Evolutionary conservation across 2,797 vertebrate species (phyloP).

Genomic region (Platalea minor): DNA sequence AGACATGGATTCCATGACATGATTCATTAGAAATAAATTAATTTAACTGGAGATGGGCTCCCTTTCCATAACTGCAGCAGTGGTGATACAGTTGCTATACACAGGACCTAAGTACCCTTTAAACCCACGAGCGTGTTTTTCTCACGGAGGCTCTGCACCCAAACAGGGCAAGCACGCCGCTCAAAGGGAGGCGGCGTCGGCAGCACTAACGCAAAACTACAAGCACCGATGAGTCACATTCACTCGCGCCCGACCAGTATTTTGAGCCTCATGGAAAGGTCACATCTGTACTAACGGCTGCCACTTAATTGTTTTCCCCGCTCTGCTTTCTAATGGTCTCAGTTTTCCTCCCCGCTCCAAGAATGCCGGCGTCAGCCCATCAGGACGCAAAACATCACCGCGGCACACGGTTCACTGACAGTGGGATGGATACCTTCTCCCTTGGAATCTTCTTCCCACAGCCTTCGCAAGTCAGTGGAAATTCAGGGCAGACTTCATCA

Average conservation of each 20-base stretch:
- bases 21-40: background rate
- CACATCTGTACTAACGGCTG: background rate
- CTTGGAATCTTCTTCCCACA: constrained; percentile 91
- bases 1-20: background rate
- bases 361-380: background rate
- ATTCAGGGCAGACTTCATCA: constrained; percentile 88
- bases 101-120: background rate
- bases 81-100: background rate
- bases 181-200: background rate
- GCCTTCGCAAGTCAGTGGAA: constrained; percentile 90
- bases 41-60: background rate
- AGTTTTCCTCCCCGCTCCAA: background rate
- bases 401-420: accelerated
- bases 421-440: constrained; percentile 84
- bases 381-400: accelerated
- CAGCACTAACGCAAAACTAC: background rate
- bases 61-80: background rate
- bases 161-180: background rate
- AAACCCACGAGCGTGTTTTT: accelerated
- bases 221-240: accelerated
- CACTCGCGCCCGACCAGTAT: accelerated
- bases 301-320: background rate
- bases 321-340: background rate
- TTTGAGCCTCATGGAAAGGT: background rate
- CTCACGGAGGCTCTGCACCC: background rate